Conservation (phyloP, 2,797 vertebrate genomes). For the Propithecus perrieri region DNA sequence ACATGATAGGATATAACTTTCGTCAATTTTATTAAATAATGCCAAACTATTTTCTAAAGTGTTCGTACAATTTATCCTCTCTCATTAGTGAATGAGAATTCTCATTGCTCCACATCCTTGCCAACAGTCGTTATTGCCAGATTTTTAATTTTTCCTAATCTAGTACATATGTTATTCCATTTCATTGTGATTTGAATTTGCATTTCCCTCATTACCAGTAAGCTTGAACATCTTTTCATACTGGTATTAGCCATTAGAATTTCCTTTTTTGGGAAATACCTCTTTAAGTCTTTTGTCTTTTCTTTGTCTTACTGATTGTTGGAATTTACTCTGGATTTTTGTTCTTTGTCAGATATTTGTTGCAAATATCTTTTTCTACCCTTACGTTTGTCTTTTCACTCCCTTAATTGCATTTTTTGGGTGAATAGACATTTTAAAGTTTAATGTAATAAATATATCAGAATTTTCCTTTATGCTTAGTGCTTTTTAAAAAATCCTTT, state of each 20-base stretch:
- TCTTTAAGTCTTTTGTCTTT: background rate
- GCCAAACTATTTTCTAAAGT: background rate
- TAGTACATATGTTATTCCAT: background rate
- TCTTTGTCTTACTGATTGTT: background rate
- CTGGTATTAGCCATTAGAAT: no score
- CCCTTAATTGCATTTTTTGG: background rate
- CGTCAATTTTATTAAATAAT: background rate
- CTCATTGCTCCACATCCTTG: background rate
- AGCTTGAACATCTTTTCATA: no score
- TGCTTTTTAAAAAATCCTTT: background rate
- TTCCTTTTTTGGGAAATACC: no score
- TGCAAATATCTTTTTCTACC: background rate
- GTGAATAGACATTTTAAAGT: background rate
- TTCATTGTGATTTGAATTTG: background rate
- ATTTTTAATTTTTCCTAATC: background rate
- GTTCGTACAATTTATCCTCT: background rate
- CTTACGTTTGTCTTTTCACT: background rate
- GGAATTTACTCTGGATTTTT: background rate
- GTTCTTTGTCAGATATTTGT: background rate
- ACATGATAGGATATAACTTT: background rate
- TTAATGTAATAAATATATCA: background rate
- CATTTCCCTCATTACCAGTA: no score
- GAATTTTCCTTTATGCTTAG: background rate
- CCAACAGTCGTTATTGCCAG: background rate
- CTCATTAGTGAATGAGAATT: background rate